Conservation (phyloP, 2,888 invertebrate species). For the Liposcelis brunnea region DNA sequence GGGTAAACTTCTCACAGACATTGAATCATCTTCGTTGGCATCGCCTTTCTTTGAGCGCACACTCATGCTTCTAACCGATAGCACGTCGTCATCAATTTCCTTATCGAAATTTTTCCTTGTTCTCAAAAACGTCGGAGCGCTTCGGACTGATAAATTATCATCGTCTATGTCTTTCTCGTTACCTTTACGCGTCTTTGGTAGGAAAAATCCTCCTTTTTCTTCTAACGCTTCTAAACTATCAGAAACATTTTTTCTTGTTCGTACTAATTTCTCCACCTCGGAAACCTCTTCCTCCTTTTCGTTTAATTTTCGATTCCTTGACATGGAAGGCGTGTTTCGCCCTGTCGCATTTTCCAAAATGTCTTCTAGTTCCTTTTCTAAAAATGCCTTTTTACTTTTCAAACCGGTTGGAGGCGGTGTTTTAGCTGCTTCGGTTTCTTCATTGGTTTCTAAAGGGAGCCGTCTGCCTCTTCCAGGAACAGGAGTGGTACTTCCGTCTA, state of each 20-base stretch:
- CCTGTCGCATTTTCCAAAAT: conserved; percentile 7
- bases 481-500: neutral
- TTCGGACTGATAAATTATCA: conserved; percentile 2
- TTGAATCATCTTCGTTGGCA: neutral
- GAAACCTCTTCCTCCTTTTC: too few species aligned
- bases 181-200: neutral
- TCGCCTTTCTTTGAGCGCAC: conserved; percentile 1
- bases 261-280: too few species aligned
- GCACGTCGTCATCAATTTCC: conserved; percentile 2
- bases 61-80: conserved; percentile 1
- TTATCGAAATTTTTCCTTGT: neutral
- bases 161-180: neutral
- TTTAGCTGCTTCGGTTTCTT: neutral
- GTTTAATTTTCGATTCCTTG: too few species aligned
- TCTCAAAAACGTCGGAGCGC: neutral
- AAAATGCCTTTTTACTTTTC: neutral
- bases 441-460: neutral
- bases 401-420: neutral
- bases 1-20: conserved; percentile 4
- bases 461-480: too few species aligned
- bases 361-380: conserved; percentile 6
- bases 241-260: too few species aligned
- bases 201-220: neutral
- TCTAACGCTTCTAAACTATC: too few species aligned
- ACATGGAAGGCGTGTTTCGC: neutral